phyloP scores from a whole-genome alignment of 2,888 invertebrate species.

The Trissonchulus latispiculum region DNA sequence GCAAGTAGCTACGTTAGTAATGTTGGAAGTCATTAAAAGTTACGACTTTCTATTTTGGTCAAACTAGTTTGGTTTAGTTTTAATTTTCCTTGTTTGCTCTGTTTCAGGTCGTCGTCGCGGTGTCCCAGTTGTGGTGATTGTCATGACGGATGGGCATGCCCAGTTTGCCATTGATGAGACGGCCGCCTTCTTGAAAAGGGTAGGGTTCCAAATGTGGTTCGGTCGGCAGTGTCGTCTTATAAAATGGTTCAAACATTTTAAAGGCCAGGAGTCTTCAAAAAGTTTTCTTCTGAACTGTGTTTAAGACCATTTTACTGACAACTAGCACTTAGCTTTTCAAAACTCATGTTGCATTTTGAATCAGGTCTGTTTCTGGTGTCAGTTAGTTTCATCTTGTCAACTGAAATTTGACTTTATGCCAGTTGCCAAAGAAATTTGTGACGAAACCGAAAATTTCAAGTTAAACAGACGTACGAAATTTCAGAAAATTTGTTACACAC shows the following conservation, averaged over 20 bases:
- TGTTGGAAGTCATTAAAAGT: too few relatives aligned
- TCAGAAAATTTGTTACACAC: too few relatives aligned
- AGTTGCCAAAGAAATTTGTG: too few relatives aligned
- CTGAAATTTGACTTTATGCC: too few relatives aligned
- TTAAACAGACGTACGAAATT: too few relatives aligned
- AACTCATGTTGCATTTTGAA: background rate
- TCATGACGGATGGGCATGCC: constrained; percentile 40
- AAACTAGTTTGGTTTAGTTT: too few relatives aligned
- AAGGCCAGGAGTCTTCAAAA: background rate
- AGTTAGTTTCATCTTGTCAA: too few relatives aligned
- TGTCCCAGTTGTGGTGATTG: constrained; percentile 30
- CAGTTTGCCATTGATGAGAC: constrained; percentile 7
- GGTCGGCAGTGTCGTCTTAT: background rate
- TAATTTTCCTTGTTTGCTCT: too few relatives aligned
- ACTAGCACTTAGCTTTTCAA: background rate
- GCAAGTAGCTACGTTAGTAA: too few relatives aligned
- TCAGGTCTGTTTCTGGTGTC: too few relatives aligned
- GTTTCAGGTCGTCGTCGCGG: background rate
- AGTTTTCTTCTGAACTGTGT: background rate
- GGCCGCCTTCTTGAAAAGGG: background rate
- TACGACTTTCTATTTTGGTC: background rate
- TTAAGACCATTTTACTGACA: background rate
- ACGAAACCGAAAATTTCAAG: too few relatives aligned
- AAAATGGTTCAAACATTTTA: background rate
- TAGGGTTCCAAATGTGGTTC: background rate